Conservation (phyloP, 2,888 invertebrate genomes). For the Lepeophtheirus nordmannii region DNA sequence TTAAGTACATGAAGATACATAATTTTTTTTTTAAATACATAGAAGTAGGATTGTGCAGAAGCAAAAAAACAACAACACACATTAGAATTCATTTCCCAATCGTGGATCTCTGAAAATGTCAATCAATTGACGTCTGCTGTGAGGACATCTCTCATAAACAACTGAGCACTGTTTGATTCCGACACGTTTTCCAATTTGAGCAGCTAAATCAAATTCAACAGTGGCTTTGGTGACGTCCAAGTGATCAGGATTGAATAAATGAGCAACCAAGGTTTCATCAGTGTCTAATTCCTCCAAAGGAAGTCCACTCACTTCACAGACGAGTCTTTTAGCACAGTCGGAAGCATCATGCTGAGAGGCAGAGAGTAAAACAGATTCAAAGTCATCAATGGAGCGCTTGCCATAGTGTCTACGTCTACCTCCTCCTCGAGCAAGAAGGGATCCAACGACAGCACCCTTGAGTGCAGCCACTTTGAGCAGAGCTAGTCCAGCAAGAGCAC, state of each 20-base stretch:
- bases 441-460: not conserved
- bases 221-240: constrained; percentile 14
- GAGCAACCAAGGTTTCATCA: not conserved
- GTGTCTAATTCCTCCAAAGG: not conserved
- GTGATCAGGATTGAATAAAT: not conserved
- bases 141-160: constrained; percentile 13
- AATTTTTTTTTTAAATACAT: no score
- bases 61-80: no score
- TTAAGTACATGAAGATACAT: no score
- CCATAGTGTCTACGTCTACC: not conserved
- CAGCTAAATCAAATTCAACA: constrained; percentile 21
- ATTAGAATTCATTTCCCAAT: no score
- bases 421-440: not conserved
- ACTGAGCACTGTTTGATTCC: constrained; percentile 7
- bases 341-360: constrained; percentile 5
- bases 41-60: no score
- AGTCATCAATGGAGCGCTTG: not conserved
- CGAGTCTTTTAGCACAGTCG: constrained; percentile 18
- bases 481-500: not conserved
- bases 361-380: constrained; percentile 4
- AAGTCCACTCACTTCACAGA: constrained; percentile 5
- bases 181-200: constrained; percentile 7
- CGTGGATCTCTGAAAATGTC: constrained; percentile 7
- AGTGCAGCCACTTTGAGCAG: not conserved
- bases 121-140: not conserved